These are phyloP conservation scores for Calcarius lapponicus DNA, from an alignment of 2,797 vertebrate genomes.

Conservation along the genomic window DNA sequence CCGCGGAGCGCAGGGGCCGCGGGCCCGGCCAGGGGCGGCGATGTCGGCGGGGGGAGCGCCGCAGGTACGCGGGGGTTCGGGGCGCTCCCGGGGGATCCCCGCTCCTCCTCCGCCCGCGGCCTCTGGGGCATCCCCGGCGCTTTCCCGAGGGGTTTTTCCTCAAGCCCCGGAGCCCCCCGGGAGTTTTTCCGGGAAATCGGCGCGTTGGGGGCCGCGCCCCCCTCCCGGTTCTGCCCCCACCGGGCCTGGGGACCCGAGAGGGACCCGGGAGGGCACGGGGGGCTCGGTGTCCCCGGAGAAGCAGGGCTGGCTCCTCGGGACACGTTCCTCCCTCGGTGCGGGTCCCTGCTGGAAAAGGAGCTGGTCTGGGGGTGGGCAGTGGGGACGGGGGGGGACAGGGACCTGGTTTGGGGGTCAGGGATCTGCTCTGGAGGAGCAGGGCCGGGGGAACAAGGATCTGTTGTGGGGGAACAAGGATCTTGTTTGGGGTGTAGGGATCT, in stretches of 20 bases:
- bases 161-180: rapidly evolving
- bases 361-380: not conserved
- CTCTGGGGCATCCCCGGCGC: not conserved
- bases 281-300: not conserved
- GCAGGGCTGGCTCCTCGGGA: not conserved
- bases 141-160: not conserved
- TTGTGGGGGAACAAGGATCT: not conserved
- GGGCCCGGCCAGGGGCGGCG: not conserved
- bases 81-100: not conserved
- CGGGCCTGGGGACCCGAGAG: not conserved
- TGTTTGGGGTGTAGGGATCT: too few species aligned
- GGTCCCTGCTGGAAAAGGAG: not conserved
- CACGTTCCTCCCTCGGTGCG: too few species aligned
- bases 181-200: not conserved
- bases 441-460: too few species aligned
- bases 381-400: not conserved
- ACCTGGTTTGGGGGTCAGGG: not conserved
- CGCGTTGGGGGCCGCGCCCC: not conserved
- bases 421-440: not conserved
- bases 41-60: constrained; percentile 19
- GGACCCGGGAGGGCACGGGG: not conserved
- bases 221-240: too few species aligned
- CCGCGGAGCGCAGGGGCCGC: not conserved
- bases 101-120: not conserved
- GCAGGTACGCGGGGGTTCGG: not conserved